Conservation (phyloP, 1,140 invertebrate species). For the Ips typographus region DNA sequence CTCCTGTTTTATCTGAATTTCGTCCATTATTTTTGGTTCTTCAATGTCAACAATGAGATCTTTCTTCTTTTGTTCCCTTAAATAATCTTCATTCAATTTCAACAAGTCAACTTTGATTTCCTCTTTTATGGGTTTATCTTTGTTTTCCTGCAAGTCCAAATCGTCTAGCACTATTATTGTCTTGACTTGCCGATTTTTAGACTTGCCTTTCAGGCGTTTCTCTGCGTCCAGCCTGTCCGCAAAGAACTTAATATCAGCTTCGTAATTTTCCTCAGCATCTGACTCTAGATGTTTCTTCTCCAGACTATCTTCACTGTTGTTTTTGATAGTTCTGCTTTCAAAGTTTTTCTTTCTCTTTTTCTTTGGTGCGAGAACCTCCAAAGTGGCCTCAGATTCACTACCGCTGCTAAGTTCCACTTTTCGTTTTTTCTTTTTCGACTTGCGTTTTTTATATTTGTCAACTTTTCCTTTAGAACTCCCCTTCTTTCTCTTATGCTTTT, state of each 20-base stretch:
- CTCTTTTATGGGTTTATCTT: background rate
- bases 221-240: conserved; percentile 17
- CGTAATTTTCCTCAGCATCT: conserved; percentile 18
- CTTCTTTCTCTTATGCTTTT: conserved; percentile 20
- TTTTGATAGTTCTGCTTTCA: conserved; percentile 2
- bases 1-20: background rate
- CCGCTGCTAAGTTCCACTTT: background rate
- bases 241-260: conserved; percentile 30
- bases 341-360: background rate
- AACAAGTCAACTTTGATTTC: conserved; percentile 29
- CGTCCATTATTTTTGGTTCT: background rate
- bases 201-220: conserved; percentile 17
- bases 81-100: conserved; percentile 33
- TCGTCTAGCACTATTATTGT: conserved; percentile 6
- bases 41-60: background rate
- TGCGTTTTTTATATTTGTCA: conserved; percentile 2
- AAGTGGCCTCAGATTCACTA: too few relatives aligned
- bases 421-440: conserved; percentile 6
- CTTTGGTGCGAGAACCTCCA: too few relatives aligned
- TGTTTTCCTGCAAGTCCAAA: conserved; percentile 11
- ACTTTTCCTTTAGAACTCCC: background rate
- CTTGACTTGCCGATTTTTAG: conserved; percentile 6
- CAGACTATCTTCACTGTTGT: conserved; percentile 1
- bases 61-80: conserved; percentile 27
- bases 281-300: background rate